These are phyloP conservation scores for Helarctos malayanus DNA, from an alignment of 2,797 vertebrate species.

Conservation along the genomic window DNA sequence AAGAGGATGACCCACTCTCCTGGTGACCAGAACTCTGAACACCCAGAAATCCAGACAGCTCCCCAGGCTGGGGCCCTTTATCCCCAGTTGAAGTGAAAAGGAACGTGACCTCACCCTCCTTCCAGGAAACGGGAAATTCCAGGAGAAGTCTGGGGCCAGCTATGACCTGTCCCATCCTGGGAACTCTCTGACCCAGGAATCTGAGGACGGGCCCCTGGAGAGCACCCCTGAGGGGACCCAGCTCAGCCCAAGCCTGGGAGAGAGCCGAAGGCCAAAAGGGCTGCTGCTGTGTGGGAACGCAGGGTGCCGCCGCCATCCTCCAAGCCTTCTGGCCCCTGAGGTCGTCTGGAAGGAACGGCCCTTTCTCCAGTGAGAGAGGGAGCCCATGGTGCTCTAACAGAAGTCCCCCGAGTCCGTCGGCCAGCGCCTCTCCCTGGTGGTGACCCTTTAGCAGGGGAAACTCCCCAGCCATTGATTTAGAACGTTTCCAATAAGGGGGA, in stretches of 20 bases:
- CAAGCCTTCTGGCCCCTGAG: not conserved
- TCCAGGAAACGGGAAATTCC: conserved; percentile 71
- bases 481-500: not conserved
- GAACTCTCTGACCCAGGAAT: conserved; percentile 74
- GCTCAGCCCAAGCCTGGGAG: not conserved
- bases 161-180: conserved; percentile 53
- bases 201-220: conserved; percentile 9
- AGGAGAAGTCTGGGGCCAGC: conserved; percentile 21
- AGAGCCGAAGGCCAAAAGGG: not conserved
- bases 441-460: not conserved
- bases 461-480: not conserved
- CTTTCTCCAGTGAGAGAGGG: not conserved
- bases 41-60: not conserved
- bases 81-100: not conserved
- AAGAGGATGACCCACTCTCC: not conserved
- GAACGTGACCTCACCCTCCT: not conserved
- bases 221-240: not conserved
- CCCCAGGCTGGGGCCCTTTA: not conserved
- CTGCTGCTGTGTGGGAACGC: not conserved
- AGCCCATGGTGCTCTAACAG: not conserved
- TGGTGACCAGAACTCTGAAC: not conserved
- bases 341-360: not conserved
- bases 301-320: not conserved
- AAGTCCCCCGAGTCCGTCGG: not conserved
- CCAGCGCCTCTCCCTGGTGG: not conserved